Conservation (phyloP, 2,113 vertebrate species). For the Lasiurus borealis region DNA sequence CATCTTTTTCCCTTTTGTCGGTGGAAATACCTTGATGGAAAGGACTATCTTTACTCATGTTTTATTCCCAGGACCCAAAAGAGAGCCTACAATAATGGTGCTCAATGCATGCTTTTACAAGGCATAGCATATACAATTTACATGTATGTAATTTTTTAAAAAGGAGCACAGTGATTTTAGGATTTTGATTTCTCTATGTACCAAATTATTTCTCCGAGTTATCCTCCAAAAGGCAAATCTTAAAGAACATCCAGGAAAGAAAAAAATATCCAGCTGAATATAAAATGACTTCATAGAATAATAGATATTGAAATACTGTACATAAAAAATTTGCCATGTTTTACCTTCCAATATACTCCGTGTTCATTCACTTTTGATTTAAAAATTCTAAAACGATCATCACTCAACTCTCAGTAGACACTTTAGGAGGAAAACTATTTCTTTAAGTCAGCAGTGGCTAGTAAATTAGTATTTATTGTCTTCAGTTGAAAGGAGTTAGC, state of each 20-base stretch:
- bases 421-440: neutral
- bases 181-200: neutral
- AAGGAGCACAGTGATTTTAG: conserved; percentile 7
- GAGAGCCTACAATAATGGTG: neutral
- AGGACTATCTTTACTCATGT: neutral
- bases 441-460: neutral
- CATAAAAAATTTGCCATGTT: neutral
- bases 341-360: neutral
- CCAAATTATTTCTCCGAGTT: conserved; percentile 43
- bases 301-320: neutral
- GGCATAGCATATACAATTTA: neutral
- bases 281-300: neutral
- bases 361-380: conserved; percentile 67
- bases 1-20: neutral
- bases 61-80: conserved; percentile 16
- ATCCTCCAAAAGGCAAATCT: neutral
- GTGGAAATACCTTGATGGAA: neutral
- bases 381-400: conserved; percentile 75
- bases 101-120: conserved; percentile 21
- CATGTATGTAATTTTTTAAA: conserved; percentile 43
- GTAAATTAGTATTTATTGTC: neutral
- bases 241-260: neutral
- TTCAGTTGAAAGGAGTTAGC: neutral
- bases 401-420: conserved; percentile 44
- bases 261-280: neutral